phyloP scores from a whole-genome alignment of 2,113 vertebrate genomes.

The Oxygymnocypris stewartii region DNA sequence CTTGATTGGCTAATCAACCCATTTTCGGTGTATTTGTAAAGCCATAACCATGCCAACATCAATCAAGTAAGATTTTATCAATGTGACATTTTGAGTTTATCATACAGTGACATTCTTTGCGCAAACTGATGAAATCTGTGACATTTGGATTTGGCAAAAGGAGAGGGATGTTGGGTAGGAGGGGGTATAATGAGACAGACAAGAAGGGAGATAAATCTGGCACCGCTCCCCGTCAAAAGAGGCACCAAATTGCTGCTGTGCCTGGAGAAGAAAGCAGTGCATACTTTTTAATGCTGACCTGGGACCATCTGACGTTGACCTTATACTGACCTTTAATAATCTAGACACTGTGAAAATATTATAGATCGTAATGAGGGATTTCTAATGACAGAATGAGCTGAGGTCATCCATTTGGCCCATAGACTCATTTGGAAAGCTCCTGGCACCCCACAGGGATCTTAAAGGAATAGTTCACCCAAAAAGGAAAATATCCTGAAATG shows the following conservation, averaged over 20 bases:
- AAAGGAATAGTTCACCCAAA: background rate
- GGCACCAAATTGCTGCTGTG: background rate
- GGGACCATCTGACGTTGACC: background rate
- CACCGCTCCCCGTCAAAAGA: constrained; percentile 10
- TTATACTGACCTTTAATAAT: constrained; percentile 16
- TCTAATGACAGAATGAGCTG: constrained; percentile 1
- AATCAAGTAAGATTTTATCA: constrained; percentile 10
- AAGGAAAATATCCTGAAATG: background rate
- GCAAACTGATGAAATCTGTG: constrained; percentile 35
- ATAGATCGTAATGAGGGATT: background rate
- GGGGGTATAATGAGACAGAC: constrained; percentile 38
- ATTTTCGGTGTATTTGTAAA: background rate
- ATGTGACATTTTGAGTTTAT: constrained; percentile 40
- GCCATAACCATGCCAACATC: background rate
- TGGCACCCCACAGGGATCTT: background rate
- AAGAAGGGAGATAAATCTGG: constrained; percentile 41
- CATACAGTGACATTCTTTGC: constrained; percentile 27
- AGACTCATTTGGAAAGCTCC: background rate
- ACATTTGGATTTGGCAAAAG: constrained; percentile 38
- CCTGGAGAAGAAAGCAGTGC: background rate
- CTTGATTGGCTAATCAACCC: background rate
- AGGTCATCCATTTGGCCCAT: background rate
- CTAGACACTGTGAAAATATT: background rate
- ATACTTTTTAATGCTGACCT: constrained; percentile 3
- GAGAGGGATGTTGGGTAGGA: background rate